Evolutionary conservation across 2,888 invertebrate genomes (phyloP).

Genomic region (Vanessa cardui): DNA sequence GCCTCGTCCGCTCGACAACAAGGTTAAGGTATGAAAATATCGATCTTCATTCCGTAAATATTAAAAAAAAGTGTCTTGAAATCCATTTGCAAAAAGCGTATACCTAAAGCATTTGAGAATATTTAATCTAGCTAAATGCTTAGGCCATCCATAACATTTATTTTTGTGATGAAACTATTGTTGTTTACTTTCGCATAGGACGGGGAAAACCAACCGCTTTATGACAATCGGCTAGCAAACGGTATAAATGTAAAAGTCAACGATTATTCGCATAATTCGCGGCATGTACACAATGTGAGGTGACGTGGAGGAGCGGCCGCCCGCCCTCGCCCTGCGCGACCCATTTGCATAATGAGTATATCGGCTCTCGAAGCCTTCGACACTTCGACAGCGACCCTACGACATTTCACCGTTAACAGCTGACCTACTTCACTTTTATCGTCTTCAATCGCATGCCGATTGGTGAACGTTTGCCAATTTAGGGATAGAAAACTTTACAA

Average conservation of each 20-base stretch:
- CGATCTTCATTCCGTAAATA: not conserved
- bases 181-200: not conserved
- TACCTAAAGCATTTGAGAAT: not conserved
- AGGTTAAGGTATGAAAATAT: conserved; percentile 85
- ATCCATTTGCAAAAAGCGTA: not conserved
- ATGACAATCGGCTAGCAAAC: not conserved
- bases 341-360: conserved; percentile 70
- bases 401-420: conserved; percentile 44
- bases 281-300: conserved; percentile 19
- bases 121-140: too few species aligned
- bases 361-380: conserved; percentile 45
- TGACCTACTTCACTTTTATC: conserved; percentile 62
- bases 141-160: too few species aligned
- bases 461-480: conserved; percentile 36
- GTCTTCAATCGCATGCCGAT: conserved; percentile 44
- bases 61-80: not conserved
- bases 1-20: conserved; percentile 87
- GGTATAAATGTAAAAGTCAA: not conserved
- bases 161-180: not conserved
- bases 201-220: too few species aligned
- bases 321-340: conserved; percentile 49
- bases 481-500: conserved; percentile 10
- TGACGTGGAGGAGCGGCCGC: conserved; percentile 22
- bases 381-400: conserved; percentile 42
- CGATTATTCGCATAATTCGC: conserved; percentile 10